Percentiles rank a stretch among this genome's conserved stretches.
These are phyloP conservation scores for Rhopalosiphum maidis DNA, from an alignment of 1,140 invertebrate genomes.

Conservation along the genomic window DNA sequence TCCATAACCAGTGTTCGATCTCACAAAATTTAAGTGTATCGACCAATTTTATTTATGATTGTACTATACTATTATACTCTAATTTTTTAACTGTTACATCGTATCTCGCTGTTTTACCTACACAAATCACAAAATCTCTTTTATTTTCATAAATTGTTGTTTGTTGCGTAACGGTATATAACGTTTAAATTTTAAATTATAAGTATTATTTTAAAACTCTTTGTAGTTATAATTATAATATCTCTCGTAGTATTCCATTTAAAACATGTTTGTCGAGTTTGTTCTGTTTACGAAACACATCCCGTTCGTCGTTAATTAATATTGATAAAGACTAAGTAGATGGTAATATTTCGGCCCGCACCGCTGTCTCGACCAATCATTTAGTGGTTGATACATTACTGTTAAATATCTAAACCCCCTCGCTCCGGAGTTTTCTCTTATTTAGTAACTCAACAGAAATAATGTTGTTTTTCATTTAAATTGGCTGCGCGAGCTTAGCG, in stretches of 20 bases:
- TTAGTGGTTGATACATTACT: conserved; percentile 12
- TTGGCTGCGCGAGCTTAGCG: not conserved
- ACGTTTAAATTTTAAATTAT: not conserved
- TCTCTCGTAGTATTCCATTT: not conserved
- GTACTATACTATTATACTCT: not conserved
- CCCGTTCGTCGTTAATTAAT: conserved; percentile 33
- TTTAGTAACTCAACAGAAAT: not conserved
- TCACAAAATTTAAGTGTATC: not conserved
- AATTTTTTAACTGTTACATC: not conserved
- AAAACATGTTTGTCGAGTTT: not conserved
- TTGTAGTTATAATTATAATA: not conserved
- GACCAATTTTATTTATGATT: not conserved
- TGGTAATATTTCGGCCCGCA: conserved; percentile 39
- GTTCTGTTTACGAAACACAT: not conserved
- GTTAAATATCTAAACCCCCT: not conserved
- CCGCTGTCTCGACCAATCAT: conserved; percentile 27
- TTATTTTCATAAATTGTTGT: not conserved
- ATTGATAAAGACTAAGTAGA: conserved; percentile 26
- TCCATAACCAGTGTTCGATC: too few relatives aligned
- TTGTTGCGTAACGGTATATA: too few relatives aligned
- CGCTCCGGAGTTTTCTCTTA: not conserved
- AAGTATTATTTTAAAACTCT: not conserved
- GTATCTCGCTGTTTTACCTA: not conserved
- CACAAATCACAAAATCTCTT: not conserved
- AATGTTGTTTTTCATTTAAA: conserved; percentile 5